A percentile compares a stretch with the other conserved stretches of the same genome.
These are phyloP conservation scores for Phyllostomus hastatus DNA, from an alignment of 2,113 vertebrate genomes.

Conservation along the genomic window DNA sequence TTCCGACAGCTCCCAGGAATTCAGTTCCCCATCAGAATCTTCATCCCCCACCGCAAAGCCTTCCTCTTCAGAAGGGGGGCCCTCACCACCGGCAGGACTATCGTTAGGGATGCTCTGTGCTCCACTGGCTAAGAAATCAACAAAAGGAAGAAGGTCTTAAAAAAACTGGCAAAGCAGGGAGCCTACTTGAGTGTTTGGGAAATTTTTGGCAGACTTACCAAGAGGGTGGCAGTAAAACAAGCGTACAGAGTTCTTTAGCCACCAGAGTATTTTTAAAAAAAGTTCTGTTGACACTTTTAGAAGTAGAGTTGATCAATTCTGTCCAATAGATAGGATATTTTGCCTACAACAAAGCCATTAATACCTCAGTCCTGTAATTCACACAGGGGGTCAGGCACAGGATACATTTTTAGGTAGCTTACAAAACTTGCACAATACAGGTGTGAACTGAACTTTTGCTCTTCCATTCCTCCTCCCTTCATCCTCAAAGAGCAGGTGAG, in stretches of 20 bases:
- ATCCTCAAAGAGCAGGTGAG: neutral
- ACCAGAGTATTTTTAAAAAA: neutral
- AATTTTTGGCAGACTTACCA: neutral
- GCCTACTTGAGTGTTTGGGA: neutral
- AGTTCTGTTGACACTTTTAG: neutral
- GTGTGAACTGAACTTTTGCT: neutral
- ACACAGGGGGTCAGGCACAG: neutral
- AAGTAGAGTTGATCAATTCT: neutral
- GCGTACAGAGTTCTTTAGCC: neutral
- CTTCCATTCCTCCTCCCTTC: neutral
- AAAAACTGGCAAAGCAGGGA: neutral
- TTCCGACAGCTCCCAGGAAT: constrained; percentile 28
- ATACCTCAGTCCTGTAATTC: neutral
- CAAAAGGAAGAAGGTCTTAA: neutral
- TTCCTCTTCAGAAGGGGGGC: constrained; percentile 38
- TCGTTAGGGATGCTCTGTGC: constrained; percentile 39
- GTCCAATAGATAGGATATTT: neutral
- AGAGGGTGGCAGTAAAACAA: neutral
- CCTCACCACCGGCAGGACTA: neutral
- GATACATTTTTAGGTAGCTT: neutral
- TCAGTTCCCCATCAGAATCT: constrained; percentile 51
- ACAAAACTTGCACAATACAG: neutral
- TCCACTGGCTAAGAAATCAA: constrained; percentile 20
- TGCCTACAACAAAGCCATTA: neutral
- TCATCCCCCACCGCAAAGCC: constrained; percentile 30